Evolutionary conservation across 2,113 vertebrate species (phyloP).

Genomic region (Malurus alboscapulatus): DNA sequence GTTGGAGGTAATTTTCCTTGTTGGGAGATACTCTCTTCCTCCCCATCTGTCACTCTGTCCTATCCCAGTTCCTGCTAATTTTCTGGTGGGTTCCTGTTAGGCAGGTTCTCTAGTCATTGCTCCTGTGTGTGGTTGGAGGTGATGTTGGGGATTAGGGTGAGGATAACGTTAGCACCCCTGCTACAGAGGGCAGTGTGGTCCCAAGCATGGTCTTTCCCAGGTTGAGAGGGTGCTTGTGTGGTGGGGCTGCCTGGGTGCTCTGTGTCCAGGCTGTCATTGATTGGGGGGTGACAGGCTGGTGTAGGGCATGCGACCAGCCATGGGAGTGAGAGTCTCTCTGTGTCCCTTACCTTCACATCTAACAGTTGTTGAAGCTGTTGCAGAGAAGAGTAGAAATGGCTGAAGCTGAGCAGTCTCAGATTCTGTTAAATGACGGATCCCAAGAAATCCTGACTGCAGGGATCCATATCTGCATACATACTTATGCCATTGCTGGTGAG

Average conservation of each 20-base stretch:
- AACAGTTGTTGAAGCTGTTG: background rate
- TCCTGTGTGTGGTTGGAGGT: background rate
- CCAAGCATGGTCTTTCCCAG: background rate
- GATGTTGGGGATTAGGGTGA: background rate
- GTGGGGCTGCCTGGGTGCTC: background rate
- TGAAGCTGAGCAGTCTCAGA: background rate
- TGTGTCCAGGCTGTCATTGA: background rate
- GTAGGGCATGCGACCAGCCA: background rate
- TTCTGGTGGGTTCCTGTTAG: background rate
- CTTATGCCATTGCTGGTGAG: background rate
- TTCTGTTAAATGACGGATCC: background rate
- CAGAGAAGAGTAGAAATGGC: background rate
- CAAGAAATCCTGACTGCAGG: background rate
- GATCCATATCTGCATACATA: background rate
- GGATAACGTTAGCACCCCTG: background rate
- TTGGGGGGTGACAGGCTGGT: fast-evolving
- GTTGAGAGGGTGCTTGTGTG: background rate
- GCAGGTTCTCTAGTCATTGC: background rate
- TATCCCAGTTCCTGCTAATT: background rate
- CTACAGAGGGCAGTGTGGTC: background rate
- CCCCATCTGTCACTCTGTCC: background rate
- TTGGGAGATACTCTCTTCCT: background rate
- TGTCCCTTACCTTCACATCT: background rate
- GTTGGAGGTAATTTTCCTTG: background rate
- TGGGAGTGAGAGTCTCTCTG: background rate